Percentiles rank a stretch among this genome's conserved stretches.
phyloP scores from a whole-genome alignment of 2,888 invertebrate species.

The Coelogynopora nodosa region DNA sequence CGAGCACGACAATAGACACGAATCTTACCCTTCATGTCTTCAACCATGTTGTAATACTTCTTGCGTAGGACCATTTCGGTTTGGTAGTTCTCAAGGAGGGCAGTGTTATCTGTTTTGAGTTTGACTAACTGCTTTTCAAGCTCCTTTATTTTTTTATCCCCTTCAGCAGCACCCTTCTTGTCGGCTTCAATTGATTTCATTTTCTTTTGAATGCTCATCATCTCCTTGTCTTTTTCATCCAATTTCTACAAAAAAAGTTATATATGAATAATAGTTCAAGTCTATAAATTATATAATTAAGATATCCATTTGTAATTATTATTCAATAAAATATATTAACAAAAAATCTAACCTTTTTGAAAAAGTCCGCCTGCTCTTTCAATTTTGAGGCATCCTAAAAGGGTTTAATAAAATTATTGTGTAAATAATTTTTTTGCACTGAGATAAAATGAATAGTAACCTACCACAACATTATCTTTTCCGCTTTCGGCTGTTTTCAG shows the following conservation, averaged over 20 bases:
- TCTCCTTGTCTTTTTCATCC: constrained; percentile 21
- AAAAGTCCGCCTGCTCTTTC: background rate
- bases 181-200: background rate
- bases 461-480: background rate
- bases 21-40: constrained; percentile 61
- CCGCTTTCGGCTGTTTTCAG: background rate
- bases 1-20: constrained; percentile 58
- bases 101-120: background rate
- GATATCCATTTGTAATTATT: too few species aligned
- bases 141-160: background rate
- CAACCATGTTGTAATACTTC: constrained; percentile 61
- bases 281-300: too few species aligned
- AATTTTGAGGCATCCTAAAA: background rate
- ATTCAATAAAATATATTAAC: too few species aligned
- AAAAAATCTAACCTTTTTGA: background rate
- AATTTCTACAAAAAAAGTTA: too few species aligned
- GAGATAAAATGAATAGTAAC: too few species aligned
- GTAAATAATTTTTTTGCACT: too few species aligned
- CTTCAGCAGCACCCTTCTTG: background rate
- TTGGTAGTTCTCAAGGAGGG: background rate
- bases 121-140: background rate
- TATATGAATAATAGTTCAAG: too few species aligned
- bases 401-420: too few species aligned
- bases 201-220: background rate
- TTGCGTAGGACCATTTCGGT: constrained; percentile 54